Base-by-base conservation (phyloP, 2,888 invertebrate species). In the Iselma pallidipennis region DNA sequence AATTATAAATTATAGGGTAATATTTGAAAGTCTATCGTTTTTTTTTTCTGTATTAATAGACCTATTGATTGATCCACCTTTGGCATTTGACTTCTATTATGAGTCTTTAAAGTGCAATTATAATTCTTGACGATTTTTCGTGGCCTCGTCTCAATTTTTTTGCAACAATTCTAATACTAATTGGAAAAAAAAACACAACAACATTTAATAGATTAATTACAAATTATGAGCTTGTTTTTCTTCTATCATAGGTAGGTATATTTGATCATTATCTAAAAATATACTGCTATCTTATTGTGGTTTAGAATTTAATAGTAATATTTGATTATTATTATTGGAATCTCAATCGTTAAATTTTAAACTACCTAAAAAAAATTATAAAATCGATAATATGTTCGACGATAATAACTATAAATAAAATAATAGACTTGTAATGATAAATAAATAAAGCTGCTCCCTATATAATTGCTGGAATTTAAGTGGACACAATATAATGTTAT, bases 401-500 rank as follows among this genome's bases (percentile, higher is more conserved):
- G 16, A 16, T 37, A 37, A 37, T 37, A n/a, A 37, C 28, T 28
- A 28, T 28, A 28, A n/a, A n/a, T n/a, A n/a, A 25, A 5, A 25
- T 25, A 25, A 25, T 25, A 25, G 25, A 25, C 3, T 25, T 25
- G 5, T 25, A 5, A 51, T 42, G 48, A 29, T 50, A 21, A 51
- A 37, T 33, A 49, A 59, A 42, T 49, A 14, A 31, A 29, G 45
- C 61, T 61, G 67, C 68, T 67, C 71, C 72, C 68, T 66, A 42
- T 29, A 54, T 63, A 68, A 73, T 73, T 72, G 71, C 69, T 66
- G 63, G 70, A 73, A 70, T 73, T 69, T 69, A 69, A 66, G 63
- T 70, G 66, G 68, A 68, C 68, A 69, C 66, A 65, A 68, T n/a
- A n/a, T n/a, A n/a, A n/a, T n/a, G n/a, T n/a, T 62, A 67, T 69